Evolutionary conservation across 37 sponge, comb jelly and placozoan species (phyloP).

Genomic region (Cladorhizidae sp.): DNA sequence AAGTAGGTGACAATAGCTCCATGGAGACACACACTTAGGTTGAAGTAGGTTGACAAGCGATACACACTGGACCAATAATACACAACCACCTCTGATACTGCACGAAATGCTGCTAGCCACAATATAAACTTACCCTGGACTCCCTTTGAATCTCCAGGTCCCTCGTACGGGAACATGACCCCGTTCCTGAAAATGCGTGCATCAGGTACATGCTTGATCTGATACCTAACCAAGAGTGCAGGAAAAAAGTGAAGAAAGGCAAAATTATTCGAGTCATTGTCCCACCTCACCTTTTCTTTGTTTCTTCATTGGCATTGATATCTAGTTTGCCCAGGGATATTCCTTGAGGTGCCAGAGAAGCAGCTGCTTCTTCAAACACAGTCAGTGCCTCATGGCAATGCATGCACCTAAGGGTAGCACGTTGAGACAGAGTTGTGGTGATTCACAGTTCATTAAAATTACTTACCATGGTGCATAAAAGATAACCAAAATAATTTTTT

Average conservation of each 20-base stretch:
- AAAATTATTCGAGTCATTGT: background rate
- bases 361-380: conserved; percentile 18
- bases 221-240: conserved; percentile 14
- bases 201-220: conserved; percentile 38
- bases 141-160: conserved; percentile 44
- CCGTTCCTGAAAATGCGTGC: conserved; percentile 37
- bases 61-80: too few relatives aligned
- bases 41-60: too few relatives aligned
- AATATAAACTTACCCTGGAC: conserved; percentile 1
- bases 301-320: conserved; percentile 31
- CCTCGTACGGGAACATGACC: conserved; percentile 33
- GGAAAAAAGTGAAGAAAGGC: background rate
- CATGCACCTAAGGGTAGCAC: conserved; percentile 37
- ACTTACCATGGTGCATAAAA: conserved; percentile 77
- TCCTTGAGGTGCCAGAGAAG: conserved; percentile 6
- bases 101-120: too few relatives aligned
- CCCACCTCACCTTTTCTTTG: conserved; percentile 12
- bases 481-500: conserved; percentile 52
- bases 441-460: background rate
- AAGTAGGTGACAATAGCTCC: too few relatives aligned
- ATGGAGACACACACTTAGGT: too few relatives aligned
- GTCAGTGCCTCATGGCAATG: conserved; percentile 28
- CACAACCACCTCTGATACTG: too few relatives aligned
- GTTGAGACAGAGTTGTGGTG: conserved; percentile 21
- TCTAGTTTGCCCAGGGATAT: conserved; percentile 41